Evolutionary conservation across 2,797 vertebrate species (phyloP).

Genomic region (Neolamprologus multifasciatus): DNA sequence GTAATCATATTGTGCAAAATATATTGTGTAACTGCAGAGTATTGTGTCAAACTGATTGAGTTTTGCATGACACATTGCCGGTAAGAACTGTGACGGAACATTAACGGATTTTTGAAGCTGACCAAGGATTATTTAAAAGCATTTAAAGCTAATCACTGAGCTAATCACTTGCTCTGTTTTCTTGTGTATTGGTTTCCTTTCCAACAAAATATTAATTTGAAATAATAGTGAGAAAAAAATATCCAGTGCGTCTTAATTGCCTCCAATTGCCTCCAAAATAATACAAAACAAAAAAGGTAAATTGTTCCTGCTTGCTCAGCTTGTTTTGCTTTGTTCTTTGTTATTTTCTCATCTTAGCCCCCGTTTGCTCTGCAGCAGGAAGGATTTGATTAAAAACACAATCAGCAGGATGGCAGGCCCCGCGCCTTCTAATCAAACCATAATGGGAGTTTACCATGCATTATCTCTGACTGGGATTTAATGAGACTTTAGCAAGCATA

Average conservation of each 20-base stretch:
- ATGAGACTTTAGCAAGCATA: slow-evolving; percentile 55
- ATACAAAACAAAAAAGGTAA: neutral
- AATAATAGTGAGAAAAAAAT: slow-evolving; percentile 1
- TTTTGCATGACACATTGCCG: neutral
- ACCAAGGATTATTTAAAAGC: neutral
- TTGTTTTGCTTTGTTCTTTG: slow-evolving; percentile 18
- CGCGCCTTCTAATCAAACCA: slow-evolving; percentile 52
- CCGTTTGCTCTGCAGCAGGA: slow-evolving; percentile 34
- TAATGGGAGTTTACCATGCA: slow-evolving; percentile 48
- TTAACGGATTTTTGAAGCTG: neutral
- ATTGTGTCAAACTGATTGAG: neutral
- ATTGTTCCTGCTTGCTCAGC: slow-evolving; percentile 41
- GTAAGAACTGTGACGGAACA: neutral
- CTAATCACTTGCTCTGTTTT: neutral
- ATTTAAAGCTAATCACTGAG: neutral
- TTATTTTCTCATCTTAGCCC: neutral
- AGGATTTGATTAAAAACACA: slow-evolving; percentile 60
- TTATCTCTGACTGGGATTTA: slow-evolving; percentile 55
- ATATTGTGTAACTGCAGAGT: neutral
- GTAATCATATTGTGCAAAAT: neutral
- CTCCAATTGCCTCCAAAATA: slow-evolving; percentile 17
- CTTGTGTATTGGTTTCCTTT: neutral
- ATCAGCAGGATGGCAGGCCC: slow-evolving; percentile 41
- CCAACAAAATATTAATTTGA: neutral
- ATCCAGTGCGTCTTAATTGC: neutral